Evolutionary conservation across 2,888 invertebrate species (phyloP).

Genomic region (Neocrepidodera transversa): DNA sequence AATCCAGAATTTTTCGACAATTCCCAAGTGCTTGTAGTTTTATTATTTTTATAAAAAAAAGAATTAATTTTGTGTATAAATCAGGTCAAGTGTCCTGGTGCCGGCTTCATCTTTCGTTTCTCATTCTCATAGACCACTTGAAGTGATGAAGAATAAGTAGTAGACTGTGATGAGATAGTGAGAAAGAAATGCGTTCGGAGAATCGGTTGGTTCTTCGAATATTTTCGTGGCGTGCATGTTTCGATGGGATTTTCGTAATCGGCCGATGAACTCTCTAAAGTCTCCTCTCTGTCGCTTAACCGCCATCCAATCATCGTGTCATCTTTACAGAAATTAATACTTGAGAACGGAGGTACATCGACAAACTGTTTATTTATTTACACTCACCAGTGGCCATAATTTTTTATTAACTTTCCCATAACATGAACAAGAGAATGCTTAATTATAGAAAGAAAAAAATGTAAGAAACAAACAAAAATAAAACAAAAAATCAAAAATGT

Average conservation of each 20-base stretch:
- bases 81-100: slow-evolving; percentile 4
- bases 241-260: slow-evolving; percentile 31
- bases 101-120: not conserved
- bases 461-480: too few species aligned
- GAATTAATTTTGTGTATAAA: not conserved
- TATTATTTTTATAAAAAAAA: too few species aligned
- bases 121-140: slow-evolving; percentile 7
- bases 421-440: too few species aligned
- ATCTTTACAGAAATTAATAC: not conserved
- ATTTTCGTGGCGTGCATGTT: slow-evolving; percentile 8
- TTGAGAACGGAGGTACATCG: too few species aligned
- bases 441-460: too few species aligned
- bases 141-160: not conserved
- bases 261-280: slow-evolving; percentile 24
- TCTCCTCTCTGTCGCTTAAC: slow-evolving; percentile 14
- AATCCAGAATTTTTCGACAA: too few species aligned
- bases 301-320: not conserved
- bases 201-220: slow-evolving; percentile 9
- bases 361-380: too few species aligned
- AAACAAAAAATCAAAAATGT: too few species aligned
- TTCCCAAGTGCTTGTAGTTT: not conserved
- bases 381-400: too few species aligned
- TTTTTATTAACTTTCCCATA: too few species aligned
- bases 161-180: slow-evolving; percentile 4
- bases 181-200: slow-evolving; percentile 23